phyloP scores from a whole-genome alignment of 2,888 invertebrate genomes.

The Empis livida region DNA sequence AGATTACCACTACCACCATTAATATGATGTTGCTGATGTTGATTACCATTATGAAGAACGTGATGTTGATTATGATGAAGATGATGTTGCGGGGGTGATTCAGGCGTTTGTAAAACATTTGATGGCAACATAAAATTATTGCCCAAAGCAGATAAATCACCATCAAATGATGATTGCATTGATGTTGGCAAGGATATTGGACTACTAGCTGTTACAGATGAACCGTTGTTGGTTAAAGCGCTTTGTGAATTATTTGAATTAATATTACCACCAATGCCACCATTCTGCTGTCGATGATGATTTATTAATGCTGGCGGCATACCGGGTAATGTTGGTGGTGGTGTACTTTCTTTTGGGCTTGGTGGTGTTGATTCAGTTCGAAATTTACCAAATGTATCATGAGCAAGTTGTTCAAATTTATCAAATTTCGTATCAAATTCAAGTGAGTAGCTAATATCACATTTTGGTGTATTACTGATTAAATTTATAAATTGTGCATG shows the following conservation, averaged over 20 bases:
- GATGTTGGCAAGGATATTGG: slow-evolving; percentile 54
- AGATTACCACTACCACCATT: slow-evolving; percentile 14
- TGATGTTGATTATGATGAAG: slow-evolving; percentile 12
- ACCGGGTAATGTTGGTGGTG: slow-evolving; percentile 37
- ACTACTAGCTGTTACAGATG: slow-evolving; percentile 45
- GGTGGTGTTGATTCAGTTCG: slow-evolving; percentile 45
- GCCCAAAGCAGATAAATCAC: slow-evolving; percentile 46
- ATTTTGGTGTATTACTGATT: slow-evolving; percentile 68
- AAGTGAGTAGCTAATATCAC: slow-evolving; percentile 63
- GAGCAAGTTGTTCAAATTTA: slow-evolving; percentile 59
- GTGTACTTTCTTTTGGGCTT: slow-evolving; percentile 39
- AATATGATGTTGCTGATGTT: slow-evolving; percentile 15
- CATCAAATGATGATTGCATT: slow-evolving; percentile 66
- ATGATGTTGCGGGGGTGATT: slow-evolving; percentile 36
- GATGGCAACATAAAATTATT: slow-evolving; percentile 37
- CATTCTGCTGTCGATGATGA: slow-evolving; percentile 18
- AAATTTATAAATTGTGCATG: slow-evolving; percentile 63
- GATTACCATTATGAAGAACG: neutral
- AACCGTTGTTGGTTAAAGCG: slow-evolving; percentile 19
- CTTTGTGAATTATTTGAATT: slow-evolving; percentile 23
- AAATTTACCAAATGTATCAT: slow-evolving; percentile 62
- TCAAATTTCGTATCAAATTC: slow-evolving; percentile 71
- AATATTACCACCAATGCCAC: slow-evolving; percentile 9
- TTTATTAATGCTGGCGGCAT: slow-evolving; percentile 36
- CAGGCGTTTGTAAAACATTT: slow-evolving; percentile 27